Evolutionary conservation across 2,113 vertebrate species (phyloP).

Genomic region (Cyphomyrus plagiostoma): DNA sequence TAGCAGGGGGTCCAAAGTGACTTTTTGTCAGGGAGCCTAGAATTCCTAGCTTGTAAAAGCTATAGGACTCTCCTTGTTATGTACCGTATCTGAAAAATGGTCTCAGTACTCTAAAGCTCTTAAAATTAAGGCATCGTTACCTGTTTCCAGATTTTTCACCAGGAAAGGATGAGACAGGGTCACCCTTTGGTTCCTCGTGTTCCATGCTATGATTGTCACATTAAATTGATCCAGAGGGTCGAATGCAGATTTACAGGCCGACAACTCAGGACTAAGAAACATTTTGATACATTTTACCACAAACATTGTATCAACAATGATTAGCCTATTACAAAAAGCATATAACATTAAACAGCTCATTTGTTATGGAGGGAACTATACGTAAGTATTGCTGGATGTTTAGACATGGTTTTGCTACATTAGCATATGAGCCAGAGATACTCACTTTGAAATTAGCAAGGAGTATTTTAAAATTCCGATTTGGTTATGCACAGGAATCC

Average conservation of each 20-base stretch:
- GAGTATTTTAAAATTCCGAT: constrained; percentile 14
- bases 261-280: not conserved
- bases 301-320: not conserved
- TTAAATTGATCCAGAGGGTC: not conserved
- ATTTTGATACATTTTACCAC: not conserved
- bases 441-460: constrained; percentile 32
- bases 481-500: constrained; percentile 13
- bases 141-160: not conserved
- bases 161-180: constrained; percentile 17
- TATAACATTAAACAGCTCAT: not conserved
- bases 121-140: constrained; percentile 10
- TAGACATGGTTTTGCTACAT: not conserved
- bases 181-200: not conserved
- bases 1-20: not conserved
- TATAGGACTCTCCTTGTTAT: not conserved
- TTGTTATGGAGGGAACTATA: not conserved
- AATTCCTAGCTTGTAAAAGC: not conserved
- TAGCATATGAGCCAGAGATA: not conserved
- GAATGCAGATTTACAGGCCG: constrained; percentile 11
- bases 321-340: not conserved
- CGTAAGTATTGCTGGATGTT: not conserved
- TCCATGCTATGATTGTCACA: constrained; percentile 27
- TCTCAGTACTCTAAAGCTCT: not conserved
- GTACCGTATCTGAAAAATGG: not conserved
- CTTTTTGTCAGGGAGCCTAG: not conserved